Evolutionary conservation across 2,113 vertebrate species (phyloP).

Genomic region (Pluvialis apricaria): DNA sequence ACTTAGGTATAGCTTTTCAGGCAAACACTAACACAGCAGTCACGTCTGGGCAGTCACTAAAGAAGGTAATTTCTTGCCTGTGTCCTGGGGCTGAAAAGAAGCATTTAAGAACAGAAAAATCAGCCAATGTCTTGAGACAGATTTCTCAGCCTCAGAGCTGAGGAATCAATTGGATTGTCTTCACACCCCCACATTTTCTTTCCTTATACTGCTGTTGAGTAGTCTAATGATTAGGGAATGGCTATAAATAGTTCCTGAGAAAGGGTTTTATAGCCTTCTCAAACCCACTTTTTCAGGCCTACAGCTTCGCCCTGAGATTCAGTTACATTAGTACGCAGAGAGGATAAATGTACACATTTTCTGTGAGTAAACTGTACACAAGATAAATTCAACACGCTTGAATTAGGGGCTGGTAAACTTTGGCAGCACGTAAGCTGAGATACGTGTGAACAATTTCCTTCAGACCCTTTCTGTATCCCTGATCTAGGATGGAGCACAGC

Average conservation of each 20-base stretch:
- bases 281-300: background rate
- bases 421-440: background rate
- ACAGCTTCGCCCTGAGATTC: background rate
- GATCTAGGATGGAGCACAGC: background rate
- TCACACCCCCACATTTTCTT: background rate
- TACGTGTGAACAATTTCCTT: fast-evolving
- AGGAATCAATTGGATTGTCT: background rate
- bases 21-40: background rate
- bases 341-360: background rate
- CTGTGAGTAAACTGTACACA: background rate
- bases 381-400: background rate
- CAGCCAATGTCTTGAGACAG: background rate
- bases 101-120: background rate
- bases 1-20: background rate
- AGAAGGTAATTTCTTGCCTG: background rate
- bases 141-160: background rate
- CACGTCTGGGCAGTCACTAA: background rate
- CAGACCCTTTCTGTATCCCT: background rate
- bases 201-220: background rate
- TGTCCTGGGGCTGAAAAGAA: background rate
- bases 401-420: background rate
- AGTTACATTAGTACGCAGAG: background rate
- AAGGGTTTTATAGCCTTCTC: background rate
- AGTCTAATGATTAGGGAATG: background rate
- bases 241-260: background rate